These are phyloP conservation scores for Augiades crinisus DNA, from an alignment of 2,888 invertebrate genomes.

Conservation along the genomic window DNA sequence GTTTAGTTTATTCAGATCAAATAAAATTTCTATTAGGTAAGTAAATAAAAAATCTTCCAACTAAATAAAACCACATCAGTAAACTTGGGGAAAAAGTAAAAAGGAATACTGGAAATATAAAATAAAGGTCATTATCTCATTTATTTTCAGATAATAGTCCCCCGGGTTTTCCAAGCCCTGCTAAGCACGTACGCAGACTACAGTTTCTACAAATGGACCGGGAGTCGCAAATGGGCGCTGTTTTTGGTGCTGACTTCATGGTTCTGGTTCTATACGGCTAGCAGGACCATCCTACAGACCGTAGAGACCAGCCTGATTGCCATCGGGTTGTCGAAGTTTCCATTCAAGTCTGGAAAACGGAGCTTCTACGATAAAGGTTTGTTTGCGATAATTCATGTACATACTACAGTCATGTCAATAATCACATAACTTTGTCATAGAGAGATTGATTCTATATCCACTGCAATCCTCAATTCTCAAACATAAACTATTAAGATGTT, in stretches of 20 bases:
- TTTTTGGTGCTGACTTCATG: conserved; percentile 89
- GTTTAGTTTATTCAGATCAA: too few species aligned
- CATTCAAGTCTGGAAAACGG: conserved; percentile 79
- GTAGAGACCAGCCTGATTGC: conserved; percentile 91
- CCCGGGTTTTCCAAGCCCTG: conserved; percentile 91
- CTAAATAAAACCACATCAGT: too few species aligned
- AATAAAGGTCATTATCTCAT: neutral
- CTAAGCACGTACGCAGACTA: conserved; percentile 90
- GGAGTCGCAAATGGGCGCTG: conserved; percentile 88
- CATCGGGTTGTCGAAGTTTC: conserved; percentile 90
- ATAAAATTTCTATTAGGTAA: too few species aligned
- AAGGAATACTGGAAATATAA: too few species aligned
- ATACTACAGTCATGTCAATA: too few species aligned
- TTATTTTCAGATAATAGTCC: conserved; percentile 83
- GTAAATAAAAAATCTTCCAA: too few species aligned
- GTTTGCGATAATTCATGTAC: too few species aligned
- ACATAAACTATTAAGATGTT: too few species aligned
- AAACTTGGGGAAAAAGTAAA: too few species aligned
- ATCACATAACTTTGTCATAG: too few species aligned
- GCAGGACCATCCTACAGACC: conserved; percentile 93
- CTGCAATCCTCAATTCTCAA: too few species aligned
- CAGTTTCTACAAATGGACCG: conserved; percentile 85
- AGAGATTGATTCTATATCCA: too few species aligned
- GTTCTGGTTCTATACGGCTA: conserved; percentile 95
- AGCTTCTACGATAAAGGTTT: conserved; percentile 63